Evolutionary conservation across 2,888 invertebrate genomes (phyloP), one percentile per base, ranked within the genome.

Genomic region (Heliconius cydno): DNA sequence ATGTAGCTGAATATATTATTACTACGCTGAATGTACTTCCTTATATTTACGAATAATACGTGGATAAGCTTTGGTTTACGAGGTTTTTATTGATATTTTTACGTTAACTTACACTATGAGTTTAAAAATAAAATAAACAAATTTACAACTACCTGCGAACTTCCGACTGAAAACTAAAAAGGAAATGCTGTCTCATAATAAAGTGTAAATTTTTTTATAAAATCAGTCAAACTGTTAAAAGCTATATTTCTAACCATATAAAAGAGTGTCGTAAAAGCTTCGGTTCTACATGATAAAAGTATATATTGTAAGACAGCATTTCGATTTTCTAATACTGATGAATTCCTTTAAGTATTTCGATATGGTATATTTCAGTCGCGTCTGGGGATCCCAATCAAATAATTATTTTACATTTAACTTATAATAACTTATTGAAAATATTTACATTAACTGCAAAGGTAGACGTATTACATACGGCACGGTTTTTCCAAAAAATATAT

Each of bases 381-480:
- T 90, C 88, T 84, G 87, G 88, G 86, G 88, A 88, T 89, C 88
- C 89, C 86, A 88, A 90, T 87, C 85, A 91, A 93, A 91, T 88
- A 93, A 91, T 88, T 88, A 90, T 88, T 87, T 83, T 85, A 86
- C 88, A 86, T 87, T 88, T 86, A 88, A 88, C 89, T 88, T 90
- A 92, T 86, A 84, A 87, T 90, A 92, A 92, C 92, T 93, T 92
- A 94, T 88, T 89, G 84, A 92, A 92, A 92, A 88, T 94, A 94
- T 94, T 92, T 94, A 94, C 94, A 94, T 86, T 87, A 85, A 90
- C 87, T 90, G 73, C 38, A 77, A 81, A 76, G 78, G 82, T 67
- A 74, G 79, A 60, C 81, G 70, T 63, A 79, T 77, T 76, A 81
- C 80, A 82, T 81, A 80, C 78, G n/a, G 79, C 78, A 78, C 73